These are phyloP conservation scores for Trichacis sp. DNA, from an alignment of 2,888 invertebrate genomes.

Conservation along the genomic window DNA sequence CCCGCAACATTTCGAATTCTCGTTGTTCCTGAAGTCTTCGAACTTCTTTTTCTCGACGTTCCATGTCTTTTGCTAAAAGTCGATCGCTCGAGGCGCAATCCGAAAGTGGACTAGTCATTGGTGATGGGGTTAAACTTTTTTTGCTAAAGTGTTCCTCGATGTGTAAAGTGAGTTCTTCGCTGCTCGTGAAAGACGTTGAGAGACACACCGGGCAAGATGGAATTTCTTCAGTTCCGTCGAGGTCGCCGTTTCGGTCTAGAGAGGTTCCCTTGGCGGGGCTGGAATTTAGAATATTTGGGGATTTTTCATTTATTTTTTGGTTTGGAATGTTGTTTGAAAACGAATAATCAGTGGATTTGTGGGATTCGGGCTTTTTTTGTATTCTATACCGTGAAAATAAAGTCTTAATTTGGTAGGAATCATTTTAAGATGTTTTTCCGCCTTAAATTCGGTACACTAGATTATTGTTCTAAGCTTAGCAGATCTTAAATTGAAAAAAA, in stretches of 20 bases:
- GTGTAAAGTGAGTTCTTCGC: constrained; percentile 76
- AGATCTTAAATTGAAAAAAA: too few relatives aligned
- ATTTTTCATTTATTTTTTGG: too few relatives aligned
- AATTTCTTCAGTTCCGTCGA: constrained; percentile 60
- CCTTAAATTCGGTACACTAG: too few relatives aligned
- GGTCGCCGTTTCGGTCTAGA: constrained; percentile 59
- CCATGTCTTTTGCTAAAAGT: constrained; percentile 72
- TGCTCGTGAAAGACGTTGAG: constrained; percentile 66
- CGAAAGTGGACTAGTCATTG: constrained; percentile 61
- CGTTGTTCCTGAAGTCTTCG: constrained; percentile 81
- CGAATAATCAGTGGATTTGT: too few relatives aligned
- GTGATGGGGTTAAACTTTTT: constrained; percentile 65
- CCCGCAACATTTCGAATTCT: constrained; percentile 83
- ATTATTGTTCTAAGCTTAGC: too few relatives aligned
- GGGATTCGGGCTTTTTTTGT: too few relatives aligned
- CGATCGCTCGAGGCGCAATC: constrained; percentile 68
- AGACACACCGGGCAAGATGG: constrained; percentile 69
- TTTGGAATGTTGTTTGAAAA: too few relatives aligned
- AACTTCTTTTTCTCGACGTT: constrained; percentile 75
- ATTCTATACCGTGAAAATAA: too few relatives aligned
- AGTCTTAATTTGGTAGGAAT: too few relatives aligned
- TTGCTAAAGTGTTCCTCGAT: constrained; percentile 84
- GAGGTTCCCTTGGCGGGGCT: constrained; percentile 64
- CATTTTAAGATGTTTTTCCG: too few relatives aligned
- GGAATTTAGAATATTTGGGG: too few relatives aligned